Evolutionary conservation across 2,113 vertebrate species (phyloP), one percentile per base, ranked within the genome.

Genomic region (Thunnus thynnus): DNA sequence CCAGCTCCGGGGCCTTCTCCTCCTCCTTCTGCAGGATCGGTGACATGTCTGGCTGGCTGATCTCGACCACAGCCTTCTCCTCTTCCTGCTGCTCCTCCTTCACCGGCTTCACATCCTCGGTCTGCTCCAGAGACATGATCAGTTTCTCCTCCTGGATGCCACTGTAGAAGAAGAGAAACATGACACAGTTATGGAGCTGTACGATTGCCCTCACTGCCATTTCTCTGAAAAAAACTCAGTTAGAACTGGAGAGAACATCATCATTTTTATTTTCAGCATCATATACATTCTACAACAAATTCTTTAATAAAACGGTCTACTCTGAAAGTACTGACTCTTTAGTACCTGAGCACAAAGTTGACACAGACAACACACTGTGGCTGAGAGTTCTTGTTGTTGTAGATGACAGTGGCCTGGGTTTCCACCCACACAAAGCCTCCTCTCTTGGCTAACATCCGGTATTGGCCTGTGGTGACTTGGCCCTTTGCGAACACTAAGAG

Each of bases 361-460:
- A 99, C 96, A 55, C 98, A 99, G 61, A 99, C 97, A 56, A 99
- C 97, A 93, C 98, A 99, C 83, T 99, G 98, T 22, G 98, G 98
- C 85, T 99, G 98, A 27, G 98, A 98, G 85, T 99, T 99, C 96
- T 99, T 99, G 91, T 94, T 97, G 95, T 97, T 99, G 94, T 99
- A 99, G 90, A 99, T 99, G 80, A 99, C 97, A 7, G 98, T 99
- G 82, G 98, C 98, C 95, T 99, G 98, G 65, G 98, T 99, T 94
- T 99, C 97, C 78, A 99, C 96, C 98, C 98, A 99, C 81, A 98
- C 98, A 62, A 97, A 99, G 76, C 98, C 98, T 73, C 98, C 98
- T 88, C 95, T 94, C 91, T 99, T 99, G 47, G 97, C 98, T 92
- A 99, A 93, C 97, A 99, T 98, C 79, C 98, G 95, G 92, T 99